A percentile compares a stretch with the other conserved stretches of the same genome.
phyloP scores from a whole-genome alignment of 2,113 vertebrate species.

The Cyanistes caeruleus region DNA sequence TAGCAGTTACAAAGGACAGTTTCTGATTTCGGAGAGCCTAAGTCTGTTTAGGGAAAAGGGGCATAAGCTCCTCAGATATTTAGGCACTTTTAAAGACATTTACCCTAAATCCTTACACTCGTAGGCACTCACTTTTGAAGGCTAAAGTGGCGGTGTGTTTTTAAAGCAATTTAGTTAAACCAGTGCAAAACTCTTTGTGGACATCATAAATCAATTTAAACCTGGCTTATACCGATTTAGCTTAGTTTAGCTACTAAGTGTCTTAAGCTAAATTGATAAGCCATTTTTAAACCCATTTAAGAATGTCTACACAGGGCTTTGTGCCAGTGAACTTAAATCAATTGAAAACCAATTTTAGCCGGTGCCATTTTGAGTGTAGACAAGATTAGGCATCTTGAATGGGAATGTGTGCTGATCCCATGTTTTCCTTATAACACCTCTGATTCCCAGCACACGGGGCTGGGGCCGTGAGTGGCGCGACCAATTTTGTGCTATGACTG shows the following conservation, averaged over 20 bases:
- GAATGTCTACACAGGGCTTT: constrained; percentile 68
- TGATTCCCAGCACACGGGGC: not conserved
- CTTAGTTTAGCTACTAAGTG: constrained; percentile 72
- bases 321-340: constrained; percentile 68
- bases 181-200: constrained; percentile 72
- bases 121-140: constrained; percentile 47
- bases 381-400: constrained; percentile 62
- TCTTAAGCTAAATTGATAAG: constrained; percentile 74
- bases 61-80: constrained; percentile 58
- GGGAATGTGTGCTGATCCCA: constrained; percentile 11
- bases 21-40: constrained; percentile 14
- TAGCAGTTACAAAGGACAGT: constrained; percentile 11
- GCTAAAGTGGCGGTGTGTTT: constrained; percentile 65
- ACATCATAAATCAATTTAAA: constrained; percentile 74
- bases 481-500: not conserved
- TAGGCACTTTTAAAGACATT: constrained; percentile 62
- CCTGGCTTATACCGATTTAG: constrained; percentile 69
- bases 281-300: constrained; percentile 73
- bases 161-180: constrained; percentile 73
- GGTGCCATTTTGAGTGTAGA: constrained; percentile 52
- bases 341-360: constrained; percentile 65
- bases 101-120: constrained; percentile 61
- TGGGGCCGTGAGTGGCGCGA: not conserved
- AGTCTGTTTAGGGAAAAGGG: constrained; percentile 37
- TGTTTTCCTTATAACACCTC: constrained; percentile 25